phyloP scores from a whole-genome alignment of 2,113 vertebrate species.

The Salvator merianae region DNA sequence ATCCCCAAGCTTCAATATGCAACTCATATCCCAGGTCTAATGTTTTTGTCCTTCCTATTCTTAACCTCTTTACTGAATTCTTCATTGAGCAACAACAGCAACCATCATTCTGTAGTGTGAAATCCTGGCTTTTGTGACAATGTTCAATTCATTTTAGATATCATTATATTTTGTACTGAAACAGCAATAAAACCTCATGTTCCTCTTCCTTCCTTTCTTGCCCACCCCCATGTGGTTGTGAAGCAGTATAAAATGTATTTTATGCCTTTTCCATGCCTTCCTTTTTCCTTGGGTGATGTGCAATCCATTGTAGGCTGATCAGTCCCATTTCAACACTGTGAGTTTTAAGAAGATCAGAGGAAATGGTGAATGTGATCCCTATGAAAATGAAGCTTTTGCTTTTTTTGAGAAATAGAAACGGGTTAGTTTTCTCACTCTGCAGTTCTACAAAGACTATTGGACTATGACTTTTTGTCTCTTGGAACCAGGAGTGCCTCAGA shows the following conservation, averaged over 20 bases:
- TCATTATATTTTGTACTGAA: slow-evolving; percentile 81
- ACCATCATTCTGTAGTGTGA: slow-evolving; percentile 70
- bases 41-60: slow-evolving; percentile 54
- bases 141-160: slow-evolving; percentile 72
- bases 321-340: slow-evolving; percentile 84
- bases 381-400: slow-evolving; percentile 77
- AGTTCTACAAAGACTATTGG: slow-evolving; percentile 79
- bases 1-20: slow-evolving; percentile 99
- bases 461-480: slow-evolving; percentile 74
- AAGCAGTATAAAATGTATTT: slow-evolving; percentile 74
- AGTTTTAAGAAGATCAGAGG: slow-evolving; percentile 71
- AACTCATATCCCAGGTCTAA: slow-evolving; percentile 99
- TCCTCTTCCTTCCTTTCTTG: slow-evolving; percentile 45
- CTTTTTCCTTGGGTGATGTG: slow-evolving; percentile 90
- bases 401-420: slow-evolving; percentile 76
- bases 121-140: slow-evolving; percentile 70
- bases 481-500: slow-evolving; percentile 83
- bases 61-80: slow-evolving; percentile 64
- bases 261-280: slow-evolving; percentile 80
- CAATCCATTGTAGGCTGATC: slow-evolving; percentile 86
- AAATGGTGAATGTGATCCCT: slow-evolving; percentile 83
- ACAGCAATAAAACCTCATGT: slow-evolving; percentile 88
- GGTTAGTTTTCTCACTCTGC: slow-evolving; percentile 77
- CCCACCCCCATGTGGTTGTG: slow-evolving; percentile 70
- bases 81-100: slow-evolving; percentile 68